Evolutionary conservation across 2,888 invertebrate species (phyloP), one percentile per base, ranked within the genome.

Genomic region (Alloscopus bannaensis): DNA sequence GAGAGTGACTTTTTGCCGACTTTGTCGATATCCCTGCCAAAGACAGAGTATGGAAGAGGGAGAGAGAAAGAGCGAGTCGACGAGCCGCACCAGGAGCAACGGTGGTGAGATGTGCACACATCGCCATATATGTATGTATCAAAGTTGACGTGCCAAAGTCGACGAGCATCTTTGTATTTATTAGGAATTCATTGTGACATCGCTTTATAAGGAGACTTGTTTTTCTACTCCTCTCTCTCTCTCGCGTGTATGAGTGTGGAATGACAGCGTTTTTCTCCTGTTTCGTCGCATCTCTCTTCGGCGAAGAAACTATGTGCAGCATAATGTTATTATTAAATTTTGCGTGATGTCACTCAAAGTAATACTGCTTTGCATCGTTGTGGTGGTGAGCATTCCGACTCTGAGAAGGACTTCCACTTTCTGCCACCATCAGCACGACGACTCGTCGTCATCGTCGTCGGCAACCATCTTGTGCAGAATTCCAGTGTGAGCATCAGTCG

Each of bases 61-160:
- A n/a, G n/a, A n/a, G n/a, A n/a, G n/a, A n/a, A n/a, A n/a, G n/a
- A n/a, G n/a, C n/a, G n/a, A n/a, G n/a, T n/a, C n/a, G n/a, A n/a
- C n/a, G n/a, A n/a, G n/a, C n/a, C n/a, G n/a, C n/a, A n/a, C n/a
- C n/a, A n/a, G n/a, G n/a, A n/a, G n/a, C n/a, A n/a, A n/a, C n/a
- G n/a, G n/a, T n/a, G n/a, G n/a, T n/a, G n/a, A n/a, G n/a, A n/a
- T n/a, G n/a, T n/a, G n/a, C n/a, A 22, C 24, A 31, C 52, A 79
- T 50, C 62, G 24, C 79, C 79, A 79, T 79, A 72, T 79, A 72
- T 72, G 79, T 72, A 68, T 79, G 72, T 18, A 45, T 45, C 45
- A n/a, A n/a, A 68, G 72, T 72, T 79, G 79, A 79, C 79, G 68
- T 72, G 79, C 79, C 79, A 72, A 79, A 79, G 79, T 68, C 79